phyloP scores from a whole-genome alignment of 2,113 vertebrate genomes.

The Peucedramus taeniatus region DNA sequence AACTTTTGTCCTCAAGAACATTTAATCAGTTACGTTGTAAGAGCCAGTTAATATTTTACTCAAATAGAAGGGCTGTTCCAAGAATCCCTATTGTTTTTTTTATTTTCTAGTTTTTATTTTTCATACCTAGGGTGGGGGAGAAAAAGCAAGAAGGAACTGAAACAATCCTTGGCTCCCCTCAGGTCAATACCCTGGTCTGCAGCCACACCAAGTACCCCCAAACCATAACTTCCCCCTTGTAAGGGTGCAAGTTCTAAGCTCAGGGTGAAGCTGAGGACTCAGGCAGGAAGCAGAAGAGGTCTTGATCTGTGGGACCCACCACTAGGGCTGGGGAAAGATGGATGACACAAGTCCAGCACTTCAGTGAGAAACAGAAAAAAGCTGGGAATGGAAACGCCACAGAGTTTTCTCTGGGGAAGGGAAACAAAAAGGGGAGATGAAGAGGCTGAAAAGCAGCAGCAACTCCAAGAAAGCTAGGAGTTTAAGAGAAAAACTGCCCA shows the following conservation, averaged over 20 bases:
- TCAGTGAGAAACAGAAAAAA: background rate
- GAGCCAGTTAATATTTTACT: slow-evolving; percentile 59
- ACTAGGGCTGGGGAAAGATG: background rate
- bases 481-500: background rate
- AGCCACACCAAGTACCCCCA: background rate
- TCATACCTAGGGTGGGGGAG: background rate
- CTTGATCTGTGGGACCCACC: rapidly evolving
- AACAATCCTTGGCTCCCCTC: background rate
- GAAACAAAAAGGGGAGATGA: background rate
- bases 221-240: background rate
- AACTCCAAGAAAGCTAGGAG: background rate
- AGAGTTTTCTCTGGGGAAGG: background rate
- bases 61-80: background rate
- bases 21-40: background rate
- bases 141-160: background rate
- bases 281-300: background rate
- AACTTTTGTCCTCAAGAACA: slow-evolving; percentile 53
- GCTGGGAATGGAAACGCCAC: rapidly evolving
- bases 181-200: background rate
- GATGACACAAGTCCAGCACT: background rate
- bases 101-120: background rate
- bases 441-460: background rate
- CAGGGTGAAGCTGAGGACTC: rapidly evolving
- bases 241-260: background rate
- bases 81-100: background rate